Percentiles rank a stretch among this genome's conserved stretches.
Conservation (phyloP, 2,888 invertebrate genomes). For the Stenolophus ochropezus region DNA sequence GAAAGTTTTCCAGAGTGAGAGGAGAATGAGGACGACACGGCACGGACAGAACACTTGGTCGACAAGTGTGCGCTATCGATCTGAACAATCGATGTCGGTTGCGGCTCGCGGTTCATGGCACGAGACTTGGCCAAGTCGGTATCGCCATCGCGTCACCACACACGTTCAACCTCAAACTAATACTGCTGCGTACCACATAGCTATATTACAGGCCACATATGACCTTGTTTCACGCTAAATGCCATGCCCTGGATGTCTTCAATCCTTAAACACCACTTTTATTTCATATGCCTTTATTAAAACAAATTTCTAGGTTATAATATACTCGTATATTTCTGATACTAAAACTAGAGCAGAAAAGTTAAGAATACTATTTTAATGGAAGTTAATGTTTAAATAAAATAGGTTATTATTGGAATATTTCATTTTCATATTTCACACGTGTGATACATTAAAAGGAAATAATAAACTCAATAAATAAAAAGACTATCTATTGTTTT, state of each 20-base stretch:
- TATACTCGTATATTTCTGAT: too few relatives aligned
- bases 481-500: too few relatives aligned
- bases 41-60: constrained; percentile 13
- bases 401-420: too few relatives aligned
- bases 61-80: constrained; percentile 54
- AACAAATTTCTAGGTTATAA: too few relatives aligned
- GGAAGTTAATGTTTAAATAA: too few relatives aligned
- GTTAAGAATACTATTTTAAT: too few relatives aligned
- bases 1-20: background rate
- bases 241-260: background rate
- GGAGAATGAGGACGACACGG: constrained; percentile 36
- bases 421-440: too few relatives aligned
- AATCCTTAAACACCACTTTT: too few relatives aligned
- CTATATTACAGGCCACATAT: background rate
- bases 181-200: background rate
- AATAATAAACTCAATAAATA: too few relatives aligned
- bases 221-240: background rate
- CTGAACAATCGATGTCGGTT: constrained; percentile 52
- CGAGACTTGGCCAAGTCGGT: constrained; percentile 46
- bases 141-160: constrained; percentile 10
- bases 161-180: background rate
- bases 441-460: too few relatives aligned
- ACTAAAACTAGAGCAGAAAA: too few relatives aligned
- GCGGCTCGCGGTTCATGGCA: constrained; percentile 13
- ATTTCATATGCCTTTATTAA: too few relatives aligned